Conservation (phyloP, 2,113 vertebrate genomes). For the Chaetops frenatus region DNA sequence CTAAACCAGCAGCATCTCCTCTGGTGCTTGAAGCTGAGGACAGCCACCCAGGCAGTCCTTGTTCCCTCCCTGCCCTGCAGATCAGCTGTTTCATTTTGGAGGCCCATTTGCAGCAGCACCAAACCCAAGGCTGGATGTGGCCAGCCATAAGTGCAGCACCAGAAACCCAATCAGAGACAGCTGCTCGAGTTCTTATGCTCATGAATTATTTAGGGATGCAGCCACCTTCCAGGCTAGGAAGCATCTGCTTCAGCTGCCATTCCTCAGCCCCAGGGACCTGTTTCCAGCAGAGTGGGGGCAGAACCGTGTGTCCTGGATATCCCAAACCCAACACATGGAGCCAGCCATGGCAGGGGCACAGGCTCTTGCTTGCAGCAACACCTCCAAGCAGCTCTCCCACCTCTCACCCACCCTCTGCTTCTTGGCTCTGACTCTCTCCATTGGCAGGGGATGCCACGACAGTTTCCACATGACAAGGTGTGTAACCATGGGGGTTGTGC, state of each 20-base stretch:
- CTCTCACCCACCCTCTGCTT: not conserved
- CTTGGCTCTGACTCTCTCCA: not conserved
- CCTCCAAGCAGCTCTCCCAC: not conserved
- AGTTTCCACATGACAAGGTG: not conserved
- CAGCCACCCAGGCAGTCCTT: not conserved
- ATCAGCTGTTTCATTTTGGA: not conserved
- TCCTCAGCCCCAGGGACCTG: not conserved
- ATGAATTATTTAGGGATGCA: not conserved
- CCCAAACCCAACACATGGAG: not conserved
- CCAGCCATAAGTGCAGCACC: accelerated
- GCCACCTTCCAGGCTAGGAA: not conserved
- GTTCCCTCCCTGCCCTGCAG: not conserved
- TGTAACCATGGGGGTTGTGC: not conserved
- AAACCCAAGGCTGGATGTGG: not conserved
- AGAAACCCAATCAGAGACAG: not conserved
- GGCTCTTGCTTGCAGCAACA: not conserved
- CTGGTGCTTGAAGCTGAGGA: not conserved
- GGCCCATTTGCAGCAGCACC: not conserved
- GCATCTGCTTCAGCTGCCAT: not conserved
- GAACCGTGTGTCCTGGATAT: not conserved
- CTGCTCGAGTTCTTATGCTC: not conserved
- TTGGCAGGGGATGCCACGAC: not conserved
- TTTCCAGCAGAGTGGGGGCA: not conserved
- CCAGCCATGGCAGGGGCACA: not conserved
- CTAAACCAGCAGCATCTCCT: not conserved